Conservation (phyloP, 30 jellyfish, hydroid and myxozoan genomes). For the Hydractinia echinata region DNA sequence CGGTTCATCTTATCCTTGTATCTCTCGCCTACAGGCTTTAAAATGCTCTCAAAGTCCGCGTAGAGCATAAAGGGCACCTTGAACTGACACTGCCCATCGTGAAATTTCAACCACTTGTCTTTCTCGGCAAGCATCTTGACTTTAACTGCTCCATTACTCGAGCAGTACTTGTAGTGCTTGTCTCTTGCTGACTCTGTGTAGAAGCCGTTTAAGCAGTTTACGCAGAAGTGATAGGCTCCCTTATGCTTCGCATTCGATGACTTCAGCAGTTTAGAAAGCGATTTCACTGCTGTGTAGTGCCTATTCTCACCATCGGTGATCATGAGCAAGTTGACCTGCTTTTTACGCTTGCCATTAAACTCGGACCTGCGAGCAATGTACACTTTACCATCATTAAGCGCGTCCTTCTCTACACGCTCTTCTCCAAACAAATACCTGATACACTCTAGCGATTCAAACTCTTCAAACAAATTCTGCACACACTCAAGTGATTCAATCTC, state of each 20-base stretch:
- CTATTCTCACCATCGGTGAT: conserved; percentile 23
- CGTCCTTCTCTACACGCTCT: too few relatives aligned
- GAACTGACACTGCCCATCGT: background rate
- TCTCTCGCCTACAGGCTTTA: conserved; percentile 19
- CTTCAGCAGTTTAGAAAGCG: background rate
- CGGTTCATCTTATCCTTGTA: background rate
- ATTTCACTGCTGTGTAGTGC: conserved; percentile 11
- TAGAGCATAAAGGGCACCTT: conserved; percentile 27
- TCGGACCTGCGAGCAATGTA: background rate
- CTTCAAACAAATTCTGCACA: too few relatives aligned
- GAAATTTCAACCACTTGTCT: conserved; percentile 1
- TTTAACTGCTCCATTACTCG: conserved; percentile 9
- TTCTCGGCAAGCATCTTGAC: conserved; percentile 28
- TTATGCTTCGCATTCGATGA: conserved; percentile 15
- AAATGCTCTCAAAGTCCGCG: conserved; percentile 34
- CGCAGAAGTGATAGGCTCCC: conserved; percentile 16
- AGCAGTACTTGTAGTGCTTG: conserved; percentile 9
- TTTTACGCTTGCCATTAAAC: background rate
- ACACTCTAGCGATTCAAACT: too few relatives aligned
- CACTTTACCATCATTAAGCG: too few relatives aligned
- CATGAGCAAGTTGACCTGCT: conserved; percentile 23
- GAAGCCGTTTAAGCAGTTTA: conserved; percentile 25
- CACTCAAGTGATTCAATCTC: too few relatives aligned
- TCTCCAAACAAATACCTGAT: too few relatives aligned
- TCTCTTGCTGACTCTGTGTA: conserved; percentile 5